phyloP scores from a whole-genome alignment of 2,113 vertebrate species.

The Neolamprologus hecqui region DNA sequence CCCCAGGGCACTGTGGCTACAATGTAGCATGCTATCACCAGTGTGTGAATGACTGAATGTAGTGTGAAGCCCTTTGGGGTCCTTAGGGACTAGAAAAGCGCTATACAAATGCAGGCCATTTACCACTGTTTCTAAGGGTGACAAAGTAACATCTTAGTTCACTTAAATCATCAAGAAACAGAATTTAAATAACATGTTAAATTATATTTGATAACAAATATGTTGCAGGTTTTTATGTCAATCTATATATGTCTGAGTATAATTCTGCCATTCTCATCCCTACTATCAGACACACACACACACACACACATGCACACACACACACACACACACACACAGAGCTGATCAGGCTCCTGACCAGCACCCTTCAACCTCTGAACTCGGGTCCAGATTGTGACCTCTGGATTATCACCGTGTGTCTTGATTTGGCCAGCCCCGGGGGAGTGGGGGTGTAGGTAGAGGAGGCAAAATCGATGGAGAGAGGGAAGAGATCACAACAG shows the following conservation, averaged over 20 bases:
- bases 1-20: no score
- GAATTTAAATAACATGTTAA: background rate
- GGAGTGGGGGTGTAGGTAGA: background rate
- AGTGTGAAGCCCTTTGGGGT: no score
- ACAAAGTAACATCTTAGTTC: background rate
- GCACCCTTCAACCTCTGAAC: conserved; percentile 1
- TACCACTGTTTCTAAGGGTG: background rate
- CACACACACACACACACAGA: background rate
- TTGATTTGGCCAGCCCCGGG: background rate
- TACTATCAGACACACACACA: background rate
- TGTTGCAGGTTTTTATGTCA: background rate
- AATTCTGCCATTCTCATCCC: background rate
- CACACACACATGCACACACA: background rate
- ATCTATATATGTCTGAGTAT: background rate
- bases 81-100: no score
- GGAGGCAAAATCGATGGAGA: conserved; percentile 2
- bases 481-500: conserved; percentile 34
- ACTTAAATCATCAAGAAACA: background rate
- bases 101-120: no score
- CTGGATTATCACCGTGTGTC: conserved; percentile 9
- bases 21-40: no score
- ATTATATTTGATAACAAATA: background rate
- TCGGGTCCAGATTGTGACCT: background rate
- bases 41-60: no score
- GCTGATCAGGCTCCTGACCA: background rate